Percentiles rank a stretch among this genome's conserved stretches.
These are phyloP conservation scores for Latheticus oryzae DNA, from an alignment of 2,888 invertebrate genomes.

Conservation along the genomic window DNA sequence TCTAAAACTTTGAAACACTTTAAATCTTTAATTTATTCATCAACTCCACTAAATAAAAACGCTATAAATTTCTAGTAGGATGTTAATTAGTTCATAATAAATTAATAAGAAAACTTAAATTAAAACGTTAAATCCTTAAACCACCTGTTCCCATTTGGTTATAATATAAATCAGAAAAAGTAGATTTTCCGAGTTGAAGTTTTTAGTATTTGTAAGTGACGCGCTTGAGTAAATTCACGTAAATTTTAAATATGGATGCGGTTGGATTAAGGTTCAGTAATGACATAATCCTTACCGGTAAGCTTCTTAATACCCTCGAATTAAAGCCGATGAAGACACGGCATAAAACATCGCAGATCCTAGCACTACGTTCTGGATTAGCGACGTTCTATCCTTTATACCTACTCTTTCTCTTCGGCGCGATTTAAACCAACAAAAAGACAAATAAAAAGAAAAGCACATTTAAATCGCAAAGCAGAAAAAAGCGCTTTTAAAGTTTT, in stretches of 20 bases:
- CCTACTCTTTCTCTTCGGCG: conserved; percentile 20
- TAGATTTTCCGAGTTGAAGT: conserved; percentile 3
- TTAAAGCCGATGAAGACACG: conserved; percentile 61
- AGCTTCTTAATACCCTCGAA: conserved; percentile 60
- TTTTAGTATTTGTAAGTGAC: conserved; percentile 23
- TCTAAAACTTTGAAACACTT: too few relatives aligned
- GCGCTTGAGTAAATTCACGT: conserved; percentile 46
- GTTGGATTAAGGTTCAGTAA: conserved; percentile 58
- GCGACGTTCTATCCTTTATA: conserved; percentile 45
- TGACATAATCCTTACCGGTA: conserved; percentile 61
- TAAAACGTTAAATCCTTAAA: too few relatives aligned
- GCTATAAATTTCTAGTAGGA: too few relatives aligned
- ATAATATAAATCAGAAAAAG: conserved; percentile 18
- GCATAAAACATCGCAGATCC: conserved; percentile 59
- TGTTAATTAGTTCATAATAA: too few relatives aligned
- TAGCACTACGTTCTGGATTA: conserved; percentile 56
- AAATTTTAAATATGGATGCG: conserved; percentile 60
- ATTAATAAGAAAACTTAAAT: too few relatives aligned
- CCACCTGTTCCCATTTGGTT: conserved; percentile 14
- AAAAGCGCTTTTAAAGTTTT: too few relatives aligned
- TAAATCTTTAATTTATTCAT: too few relatives aligned
- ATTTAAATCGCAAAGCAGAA: too few relatives aligned
- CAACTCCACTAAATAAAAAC: too few relatives aligned
- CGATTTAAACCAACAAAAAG: too few relatives aligned
- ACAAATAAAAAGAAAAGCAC: too few relatives aligned